Conservation (phyloP, 1,140 invertebrate genomes). For the fruit fly (Drosophila melanogaster) region DNA sequence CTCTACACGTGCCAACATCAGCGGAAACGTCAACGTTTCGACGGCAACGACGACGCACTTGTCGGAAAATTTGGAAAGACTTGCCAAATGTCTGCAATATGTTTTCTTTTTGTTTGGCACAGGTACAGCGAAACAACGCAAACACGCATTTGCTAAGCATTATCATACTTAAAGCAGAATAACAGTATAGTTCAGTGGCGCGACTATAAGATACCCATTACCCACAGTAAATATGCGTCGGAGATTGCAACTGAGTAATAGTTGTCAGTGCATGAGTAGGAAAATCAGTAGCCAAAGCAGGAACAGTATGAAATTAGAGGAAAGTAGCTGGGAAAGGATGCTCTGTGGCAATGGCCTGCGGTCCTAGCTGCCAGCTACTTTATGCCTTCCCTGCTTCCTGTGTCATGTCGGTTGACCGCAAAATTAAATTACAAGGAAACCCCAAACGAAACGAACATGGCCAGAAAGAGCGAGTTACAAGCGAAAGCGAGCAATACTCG, state of each 20-base stretch:
- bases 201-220: no score
- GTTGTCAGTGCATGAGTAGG: constrained; percentile 5
- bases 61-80: constrained; percentile 33
- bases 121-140: constrained; percentile 2
- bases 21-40: constrained; percentile 31
- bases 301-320: constrained; percentile 44
- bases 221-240: no score
- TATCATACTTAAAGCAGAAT: no score
- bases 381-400: constrained; percentile 55
- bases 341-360: constrained; percentile 32
- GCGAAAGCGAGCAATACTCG: constrained; percentile 26
- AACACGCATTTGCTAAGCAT: not conserved
- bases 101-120: constrained; percentile 6
- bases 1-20: constrained; percentile 49
- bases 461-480: constrained; percentile 62
- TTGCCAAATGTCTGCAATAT: constrained; percentile 39
- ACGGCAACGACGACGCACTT: constrained; percentile 42
- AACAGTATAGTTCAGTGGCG: no score
- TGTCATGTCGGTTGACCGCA: constrained; percentile 76
- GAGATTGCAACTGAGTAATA: no score
- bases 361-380: constrained; percentile 44
- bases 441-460: constrained; percentile 52
- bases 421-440: constrained; percentile 80
- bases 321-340: constrained; percentile 52
- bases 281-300: constrained; percentile 19